Conservation (phyloP, 1,140 invertebrate genomes). For the Drosophila lini region DNA sequence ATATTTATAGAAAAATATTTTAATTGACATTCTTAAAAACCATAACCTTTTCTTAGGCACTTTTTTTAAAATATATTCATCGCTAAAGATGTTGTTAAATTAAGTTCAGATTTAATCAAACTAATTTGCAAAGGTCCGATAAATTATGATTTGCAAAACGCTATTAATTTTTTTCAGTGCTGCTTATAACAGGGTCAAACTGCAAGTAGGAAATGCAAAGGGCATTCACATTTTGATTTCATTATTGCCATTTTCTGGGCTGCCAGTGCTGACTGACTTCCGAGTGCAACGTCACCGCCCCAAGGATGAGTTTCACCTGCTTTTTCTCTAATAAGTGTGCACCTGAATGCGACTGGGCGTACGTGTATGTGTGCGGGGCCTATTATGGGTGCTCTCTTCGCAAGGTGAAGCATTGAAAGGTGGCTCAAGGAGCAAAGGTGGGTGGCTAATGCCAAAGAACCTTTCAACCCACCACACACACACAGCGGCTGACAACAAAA, state of each 20-base stretch:
- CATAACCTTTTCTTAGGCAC: too few relatives aligned
- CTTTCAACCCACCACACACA: conserved; percentile 9
- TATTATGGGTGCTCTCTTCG: conserved; percentile 41
- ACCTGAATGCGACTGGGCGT: conserved; percentile 8
- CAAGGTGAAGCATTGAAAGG: conserved; percentile 65
- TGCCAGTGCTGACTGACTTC: conserved; percentile 53
- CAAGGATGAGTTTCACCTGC: conserved; percentile 32
- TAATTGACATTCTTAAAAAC: too few relatives aligned
- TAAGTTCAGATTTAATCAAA: background rate
- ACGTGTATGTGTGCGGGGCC: conserved; percentile 12
- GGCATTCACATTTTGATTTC: conserved; percentile 82
- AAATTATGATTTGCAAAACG: background rate
- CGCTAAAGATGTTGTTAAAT: background rate
- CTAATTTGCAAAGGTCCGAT: too few relatives aligned
- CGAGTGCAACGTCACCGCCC: conserved; percentile 58
- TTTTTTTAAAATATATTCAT: too few relatives aligned
- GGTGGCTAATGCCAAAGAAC: conserved; percentile 40
- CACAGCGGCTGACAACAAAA: conserved; percentile 25
- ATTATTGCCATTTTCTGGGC: conserved; percentile 71
- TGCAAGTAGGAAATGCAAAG: conserved; percentile 79
- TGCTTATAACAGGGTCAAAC: conserved; percentile 70
- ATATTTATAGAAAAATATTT: too few relatives aligned
- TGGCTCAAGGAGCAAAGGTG: conserved; percentile 47
- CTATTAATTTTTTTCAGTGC: conserved; percentile 2
- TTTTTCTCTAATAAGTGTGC: conserved; percentile 38